Base-by-base conservation (phyloP, 2,888 invertebrate genomes). In the Drosophila aldrichi region DNA sequence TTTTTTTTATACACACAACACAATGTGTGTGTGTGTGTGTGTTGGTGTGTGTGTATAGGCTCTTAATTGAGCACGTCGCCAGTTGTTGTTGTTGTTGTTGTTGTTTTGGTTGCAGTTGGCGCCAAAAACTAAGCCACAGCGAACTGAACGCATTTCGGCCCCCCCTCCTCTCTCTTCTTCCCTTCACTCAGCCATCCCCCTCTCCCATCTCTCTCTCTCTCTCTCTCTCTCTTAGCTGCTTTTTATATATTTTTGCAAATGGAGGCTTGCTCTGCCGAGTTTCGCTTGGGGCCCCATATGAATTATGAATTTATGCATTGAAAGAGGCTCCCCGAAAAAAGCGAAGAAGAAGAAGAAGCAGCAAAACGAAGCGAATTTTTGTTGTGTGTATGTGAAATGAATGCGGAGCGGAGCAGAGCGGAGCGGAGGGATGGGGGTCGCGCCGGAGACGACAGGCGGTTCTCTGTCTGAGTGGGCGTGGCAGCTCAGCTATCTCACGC, bases 281-380 rank as follows among this genome's bases (percentile, higher is more conserved):
- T 80, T 63, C 78, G 70, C 66, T 69, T 71, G 59, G 68, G 74
- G 61, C 62, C 59, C 59, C 72, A 70, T 74, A 87, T 88, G 89
- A 88, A 87, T 88, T 88, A 88, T 87, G 87, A 88, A 88, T 88
- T 88, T 87, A 81, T 82, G 82, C 82, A 87, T 87, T 82, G 88
- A 84, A 82, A 86, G 77, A 65, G 79, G 76, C 72, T 65, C 60
- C 60, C 43, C 68, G 20, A 64, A 66, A 59, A 49, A n/a, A 59
- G 61, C 44, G 10, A 48, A 40, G 34, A 58, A 48, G 69, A 55
- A 36, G 36, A 0, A 36, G 36, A 0, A 38, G 16, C 14, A 40
- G 40, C 40, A 77, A 59, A 66, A 34, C 43, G 38, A 54, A 36
- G 34, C 38, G 32, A 69, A 71, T 66, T 58, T 44, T 66, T 74